Base-by-base conservation (phyloP, 2,888 invertebrate species). In the Vandiemenella viatica region DNA sequence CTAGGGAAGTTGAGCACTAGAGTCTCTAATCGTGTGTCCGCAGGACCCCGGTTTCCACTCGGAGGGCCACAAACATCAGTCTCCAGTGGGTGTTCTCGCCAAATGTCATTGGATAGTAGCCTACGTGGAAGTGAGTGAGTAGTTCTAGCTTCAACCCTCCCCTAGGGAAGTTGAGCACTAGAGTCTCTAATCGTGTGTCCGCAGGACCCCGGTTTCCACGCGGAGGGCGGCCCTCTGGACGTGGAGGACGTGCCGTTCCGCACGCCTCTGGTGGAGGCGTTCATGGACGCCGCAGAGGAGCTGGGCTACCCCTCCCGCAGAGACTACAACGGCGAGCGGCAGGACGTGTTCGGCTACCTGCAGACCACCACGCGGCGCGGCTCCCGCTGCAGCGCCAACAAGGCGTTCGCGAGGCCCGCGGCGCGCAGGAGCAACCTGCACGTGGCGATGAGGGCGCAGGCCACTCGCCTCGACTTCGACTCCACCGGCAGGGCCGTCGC, bases 341-440 rank as follows among this genome's bases (percentile, higher is more conserved):
- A 75, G 3, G 64, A 77, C 26, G 84, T 85, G 1, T 84, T 85
- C 59, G 77, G 79, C 1, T 73, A 75, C 46, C 77, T 77, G 0
- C 83, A 83, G 62, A 82, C 80, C 0, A 84, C 80, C 19, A 71
- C 83, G 62, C 68, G 77, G 45, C 70, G 75, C 47, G 89, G 89
- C 0, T 71, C 80, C 46, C 70, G 89, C 51, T 85, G 85, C 56
- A 88, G 87, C 61, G 78, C 84, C 0, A 75, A 80, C 2, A 86
- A 85, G 63, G 87, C 88, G 0, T 89, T 84, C 62, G 67, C 88
- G 15, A 73, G 75, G 55, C 82, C 86, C 0, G 72, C 81, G 2
- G 67, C 74, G 10, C 61, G 69, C 10, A 71, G 86, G 32, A 58
- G 62, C 10, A 89, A 88, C 61, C 69, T 89, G 16, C 76, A 79